phyloP scores from a whole-genome alignment of 1,140 invertebrate species.

The Ceratitis capitata region DNA sequence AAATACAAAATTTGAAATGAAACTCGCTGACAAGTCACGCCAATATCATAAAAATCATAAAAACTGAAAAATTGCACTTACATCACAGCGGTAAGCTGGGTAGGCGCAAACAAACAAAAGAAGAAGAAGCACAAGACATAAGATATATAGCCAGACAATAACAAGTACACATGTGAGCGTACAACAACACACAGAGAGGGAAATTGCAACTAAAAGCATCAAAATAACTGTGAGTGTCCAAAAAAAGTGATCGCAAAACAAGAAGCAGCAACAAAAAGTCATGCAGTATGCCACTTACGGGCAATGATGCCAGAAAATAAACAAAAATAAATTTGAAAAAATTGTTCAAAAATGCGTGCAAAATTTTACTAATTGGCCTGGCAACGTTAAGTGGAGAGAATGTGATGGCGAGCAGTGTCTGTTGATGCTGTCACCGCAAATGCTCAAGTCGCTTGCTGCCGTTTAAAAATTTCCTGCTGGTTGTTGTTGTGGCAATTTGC shows the following conservation, averaged over 20 bases:
- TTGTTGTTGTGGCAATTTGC: too few species aligned
- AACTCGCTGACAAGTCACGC: neutral
- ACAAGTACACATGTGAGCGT: neutral
- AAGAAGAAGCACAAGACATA: neutral
- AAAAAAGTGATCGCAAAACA: neutral
- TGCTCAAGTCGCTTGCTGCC: neutral
- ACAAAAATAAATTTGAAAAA: neutral
- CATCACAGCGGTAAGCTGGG: neutral
- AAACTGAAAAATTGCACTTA: neutral
- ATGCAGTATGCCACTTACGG: neutral
- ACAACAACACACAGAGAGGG: neutral
- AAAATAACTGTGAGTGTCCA: neutral
- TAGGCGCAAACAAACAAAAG: neutral
- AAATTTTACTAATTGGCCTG: conserved; percentile 21
- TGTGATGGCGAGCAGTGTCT: neutral
- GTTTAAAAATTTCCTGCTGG: neutral
- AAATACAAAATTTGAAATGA: too few species aligned
- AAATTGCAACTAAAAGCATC: neutral
- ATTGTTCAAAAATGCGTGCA: conserved; percentile 12
- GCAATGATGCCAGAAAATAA: neutral
- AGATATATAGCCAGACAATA: neutral
- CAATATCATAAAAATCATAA: neutral
- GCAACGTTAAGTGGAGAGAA: neutral
- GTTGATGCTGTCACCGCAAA: neutral
- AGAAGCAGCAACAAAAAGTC: neutral